A percentile compares a stretch with the other conserved stretches of the same genome.
phyloP scores from a whole-genome alignment of 2,113 vertebrate genomes.

The Oophaga pumilio region DNA sequence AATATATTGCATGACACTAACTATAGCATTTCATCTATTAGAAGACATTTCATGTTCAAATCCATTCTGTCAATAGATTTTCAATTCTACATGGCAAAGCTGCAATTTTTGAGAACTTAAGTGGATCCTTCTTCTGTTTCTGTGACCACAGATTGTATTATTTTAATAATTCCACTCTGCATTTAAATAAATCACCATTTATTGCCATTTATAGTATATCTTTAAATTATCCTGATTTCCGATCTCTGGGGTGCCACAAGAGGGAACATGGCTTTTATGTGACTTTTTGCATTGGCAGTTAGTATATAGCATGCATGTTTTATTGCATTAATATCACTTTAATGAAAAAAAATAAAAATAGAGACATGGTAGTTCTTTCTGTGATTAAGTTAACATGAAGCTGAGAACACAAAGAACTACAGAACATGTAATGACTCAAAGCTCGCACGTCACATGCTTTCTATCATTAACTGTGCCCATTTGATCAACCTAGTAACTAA shows the following conservation, averaged over 20 bases:
- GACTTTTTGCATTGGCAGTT: conserved; percentile 79
- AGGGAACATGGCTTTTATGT: conserved; percentile 95
- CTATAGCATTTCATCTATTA: neutral
- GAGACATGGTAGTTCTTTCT: conserved; percentile 66
- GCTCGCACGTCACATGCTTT: conserved; percentile 34
- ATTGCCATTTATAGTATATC: neutral
- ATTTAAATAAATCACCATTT: neutral
- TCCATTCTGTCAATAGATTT: neutral
- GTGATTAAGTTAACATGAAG: conserved; percentile 68
- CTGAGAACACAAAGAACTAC: conserved; percentile 76
- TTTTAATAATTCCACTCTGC: conserved; percentile 1
- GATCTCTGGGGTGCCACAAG: conserved; percentile 57
- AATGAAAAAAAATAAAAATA: conserved; percentile 23
- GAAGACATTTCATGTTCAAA: neutral
- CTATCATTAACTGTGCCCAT: conserved; percentile 29
- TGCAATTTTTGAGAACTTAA: neutral
- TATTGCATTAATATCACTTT: conserved; percentile 70
- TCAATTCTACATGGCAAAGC: neutral
- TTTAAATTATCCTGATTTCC: neutral
- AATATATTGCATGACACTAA: neutral
- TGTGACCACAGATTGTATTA: neutral
- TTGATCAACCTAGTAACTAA: neutral
- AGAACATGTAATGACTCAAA: conserved; percentile 40
- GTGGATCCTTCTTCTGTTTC: neutral
- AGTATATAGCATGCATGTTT: conserved; percentile 83